Conservation (phyloP, 2,888 invertebrate genomes). For the Drosophila rubida region DNA sequence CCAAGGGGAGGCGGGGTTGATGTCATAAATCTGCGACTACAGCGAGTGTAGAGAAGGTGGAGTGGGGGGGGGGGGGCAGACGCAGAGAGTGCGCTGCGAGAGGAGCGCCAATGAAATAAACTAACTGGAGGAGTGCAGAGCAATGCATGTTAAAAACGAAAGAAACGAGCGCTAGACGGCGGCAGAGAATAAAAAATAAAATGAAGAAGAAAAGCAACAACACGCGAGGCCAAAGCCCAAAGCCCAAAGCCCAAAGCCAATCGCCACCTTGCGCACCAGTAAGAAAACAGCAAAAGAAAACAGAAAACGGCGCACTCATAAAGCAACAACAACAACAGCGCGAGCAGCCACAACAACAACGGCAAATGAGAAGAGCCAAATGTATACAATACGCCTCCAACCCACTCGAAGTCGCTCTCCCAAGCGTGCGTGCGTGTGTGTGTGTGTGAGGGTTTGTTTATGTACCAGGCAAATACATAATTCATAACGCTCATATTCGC, state of each 20-base stretch:
- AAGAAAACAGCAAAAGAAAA: conserved; percentile 62
- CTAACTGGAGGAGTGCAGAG: conserved; percentile 34
- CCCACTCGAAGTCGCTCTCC: conserved; percentile 30
- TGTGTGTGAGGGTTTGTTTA: conserved; percentile 63
- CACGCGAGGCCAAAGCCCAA: conserved; percentile 32
- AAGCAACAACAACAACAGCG: conserved; percentile 43
- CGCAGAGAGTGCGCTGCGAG: neutral
- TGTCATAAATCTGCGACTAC: conserved; percentile 59
- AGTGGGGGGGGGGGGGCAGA: neutral
- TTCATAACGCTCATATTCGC: conserved; percentile 83
- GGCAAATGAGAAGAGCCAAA: conserved; percentile 29
- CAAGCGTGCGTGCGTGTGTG: conserved; percentile 8
- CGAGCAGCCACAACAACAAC: conserved; percentile 21
- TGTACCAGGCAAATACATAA: conserved; percentile 76
- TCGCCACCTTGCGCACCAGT: conserved; percentile 82
- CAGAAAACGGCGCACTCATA: conserved; percentile 67
- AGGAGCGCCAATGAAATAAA: conserved; percentile 40
- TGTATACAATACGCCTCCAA: conserved; percentile 47
- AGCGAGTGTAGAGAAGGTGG: neutral
- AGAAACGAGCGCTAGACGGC: conserved; percentile 27
- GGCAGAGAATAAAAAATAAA: conserved; percentile 20
- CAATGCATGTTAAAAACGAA: conserved; percentile 34
- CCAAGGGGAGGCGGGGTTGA: conserved; percentile 11
- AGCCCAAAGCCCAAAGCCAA: conserved; percentile 57
- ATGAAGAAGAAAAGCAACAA: conserved; percentile 10